Base-by-base conservation (phyloP, 2,113 vertebrate species). In the Cryptotis parvus region DNA sequence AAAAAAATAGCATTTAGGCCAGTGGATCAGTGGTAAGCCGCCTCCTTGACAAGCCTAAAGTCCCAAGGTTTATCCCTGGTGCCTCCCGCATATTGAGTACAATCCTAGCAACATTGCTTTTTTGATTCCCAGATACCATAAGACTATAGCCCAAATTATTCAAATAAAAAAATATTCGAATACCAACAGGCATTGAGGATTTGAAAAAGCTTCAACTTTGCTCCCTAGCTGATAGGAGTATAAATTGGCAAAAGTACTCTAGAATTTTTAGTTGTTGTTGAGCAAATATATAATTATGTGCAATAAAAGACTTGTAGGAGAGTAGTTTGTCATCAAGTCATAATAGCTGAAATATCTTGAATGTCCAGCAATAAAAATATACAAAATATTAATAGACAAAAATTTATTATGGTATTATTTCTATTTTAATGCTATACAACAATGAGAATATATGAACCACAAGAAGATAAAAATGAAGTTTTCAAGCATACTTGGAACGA, bases 311-410 rank as follows among this genome's bases (percentile, higher is more conserved):
- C 12, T 43, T 9, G 7, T 16, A 7, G 4, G 68, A 92, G 39
- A 86, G 43, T 22, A 81, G 18, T 74, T 69, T 65, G 27, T 29
- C 11, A 65, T 65, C 55, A 24, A 29, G 58, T 88, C 9, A 39
- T 18, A 84, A 89, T n/a, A 80, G 12, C 20, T 66, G 27, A 88
- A 31, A 83, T 10, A 80, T 33, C 9, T 33, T 37, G 55, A 74
- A 72, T 65, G 29, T 63, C 29, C 35, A 18, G 31, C 45, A 77
- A 35, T 6, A 85, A n/a, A 0, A 63, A 35, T 2, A 33, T 11
- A 86, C 58, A 92, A 92, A 43, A 63, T n/a, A n/a, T n/a, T 1
- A 63, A 35, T 2, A 33, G 15, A 86, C 58, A 92, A 92, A 43
- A 63, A 68, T 3, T 18, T 27, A 9, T 43, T 9, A 22, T 39